A percentile compares a stretch with the other conserved stretches of the same genome.
phyloP scores from a whole-genome alignment of 92 coral and sea anemone genomes.

The Diadumene lineata region DNA sequence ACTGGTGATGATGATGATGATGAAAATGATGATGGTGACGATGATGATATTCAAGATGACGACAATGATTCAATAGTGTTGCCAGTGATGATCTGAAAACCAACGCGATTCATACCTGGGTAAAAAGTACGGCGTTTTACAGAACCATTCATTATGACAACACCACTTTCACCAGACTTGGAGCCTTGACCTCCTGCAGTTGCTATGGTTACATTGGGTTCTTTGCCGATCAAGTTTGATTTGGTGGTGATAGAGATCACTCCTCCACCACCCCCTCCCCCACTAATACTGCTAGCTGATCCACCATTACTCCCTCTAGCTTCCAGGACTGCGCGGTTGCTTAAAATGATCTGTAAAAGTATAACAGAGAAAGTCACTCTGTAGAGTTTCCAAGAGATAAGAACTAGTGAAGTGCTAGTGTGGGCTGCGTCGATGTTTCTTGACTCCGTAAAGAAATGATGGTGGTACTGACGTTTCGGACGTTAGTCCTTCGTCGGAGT shows the following conservation, averaged over 20 bases:
- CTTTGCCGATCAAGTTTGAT: conserved; percentile 10
- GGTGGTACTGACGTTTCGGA: no score
- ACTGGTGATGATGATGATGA: not conserved
- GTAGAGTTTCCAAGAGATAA: no score
- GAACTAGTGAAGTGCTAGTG: no score
- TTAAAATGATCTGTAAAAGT: conserved; percentile 33
- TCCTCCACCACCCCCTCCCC: conserved; percentile 76
- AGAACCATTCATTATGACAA: conserved; percentile 33
- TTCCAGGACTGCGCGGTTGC: conserved; percentile 35
- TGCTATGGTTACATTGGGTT: conserved; percentile 23
- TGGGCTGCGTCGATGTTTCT: no score
- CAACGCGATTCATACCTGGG: not conserved
- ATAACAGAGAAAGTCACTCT: no score
- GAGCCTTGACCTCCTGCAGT: conserved; percentile 59
- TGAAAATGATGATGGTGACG: not conserved
- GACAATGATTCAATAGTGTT: not conserved
- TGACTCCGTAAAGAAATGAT: no score
- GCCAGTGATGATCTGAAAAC: not conserved
- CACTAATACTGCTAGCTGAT: conserved; percentile 10
- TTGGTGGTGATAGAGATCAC: conserved; percentile 30
- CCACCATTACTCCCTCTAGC: conserved; percentile 48
- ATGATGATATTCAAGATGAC: not conserved
- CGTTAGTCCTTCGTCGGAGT: no score
- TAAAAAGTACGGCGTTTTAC: not conserved
- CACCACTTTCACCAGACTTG: conserved; percentile 51